Conservation (phyloP, 2,888 invertebrate genomes). For the Yponomeuta plumbellus region DNA sequence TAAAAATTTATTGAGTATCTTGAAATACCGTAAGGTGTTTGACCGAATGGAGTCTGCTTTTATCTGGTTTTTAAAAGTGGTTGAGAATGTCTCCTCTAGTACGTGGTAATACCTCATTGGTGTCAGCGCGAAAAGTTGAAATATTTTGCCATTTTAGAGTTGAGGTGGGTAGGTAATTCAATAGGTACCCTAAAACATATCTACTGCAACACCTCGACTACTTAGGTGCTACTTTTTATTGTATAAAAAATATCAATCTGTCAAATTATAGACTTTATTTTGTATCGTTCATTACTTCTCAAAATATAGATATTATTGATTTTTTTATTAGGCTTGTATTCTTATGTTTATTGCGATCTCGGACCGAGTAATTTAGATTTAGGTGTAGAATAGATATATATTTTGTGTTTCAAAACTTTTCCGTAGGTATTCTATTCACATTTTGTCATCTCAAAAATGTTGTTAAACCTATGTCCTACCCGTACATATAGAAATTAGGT, state of each 20-base stretch:
- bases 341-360: constrained; percentile 6
- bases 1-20: too few species aligned
- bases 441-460: too few species aligned
- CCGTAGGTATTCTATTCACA: not conserved
- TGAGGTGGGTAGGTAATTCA: too few species aligned
- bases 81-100: too few species aligned
- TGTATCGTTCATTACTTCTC: not conserved
- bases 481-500: too few species aligned
- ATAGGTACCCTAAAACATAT: too few species aligned
- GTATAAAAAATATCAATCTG: not conserved
- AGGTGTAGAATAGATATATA: not conserved
- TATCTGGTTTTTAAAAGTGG: too few species aligned
- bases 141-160: not conserved
- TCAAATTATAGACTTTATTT: not conserved
- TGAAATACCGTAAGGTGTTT: too few species aligned
- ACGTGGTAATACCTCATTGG: not conserved
- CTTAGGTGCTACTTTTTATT: too few species aligned
- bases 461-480: too few species aligned
- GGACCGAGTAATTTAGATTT: not conserved
- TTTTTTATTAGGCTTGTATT: not conserved
- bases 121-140: not conserved
- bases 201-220: too few species aligned
- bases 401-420: not conserved
- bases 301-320: not conserved
- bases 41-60: too few species aligned